phyloP scores from a whole-genome alignment of 2,797 vertebrate genomes.

The Telmatherina bonti region DNA sequence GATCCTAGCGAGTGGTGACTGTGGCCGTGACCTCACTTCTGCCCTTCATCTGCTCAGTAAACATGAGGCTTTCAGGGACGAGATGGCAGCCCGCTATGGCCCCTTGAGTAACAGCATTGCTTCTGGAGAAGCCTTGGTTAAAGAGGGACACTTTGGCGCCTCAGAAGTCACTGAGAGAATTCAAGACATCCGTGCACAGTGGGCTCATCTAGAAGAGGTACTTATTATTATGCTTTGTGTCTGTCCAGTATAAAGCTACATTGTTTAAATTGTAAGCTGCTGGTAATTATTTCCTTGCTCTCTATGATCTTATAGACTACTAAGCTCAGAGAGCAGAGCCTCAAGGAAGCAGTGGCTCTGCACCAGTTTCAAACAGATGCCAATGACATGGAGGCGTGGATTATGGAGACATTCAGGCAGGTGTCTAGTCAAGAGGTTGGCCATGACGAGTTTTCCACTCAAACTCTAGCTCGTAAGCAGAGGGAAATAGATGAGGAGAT shows the following conservation, averaged over 20 bases:
- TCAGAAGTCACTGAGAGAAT: conserved; percentile 85
- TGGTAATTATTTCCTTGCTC: conserved; percentile 3
- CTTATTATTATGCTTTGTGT: conserved; percentile 25
- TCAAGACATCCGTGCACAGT: conserved; percentile 82
- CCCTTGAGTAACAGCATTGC: conserved; percentile 89
- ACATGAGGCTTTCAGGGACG: conserved; percentile 91
- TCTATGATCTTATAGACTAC: conserved; percentile 72
- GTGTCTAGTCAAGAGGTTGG: conserved; percentile 91
- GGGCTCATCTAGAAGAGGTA: conserved; percentile 87
- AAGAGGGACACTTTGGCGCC: conserved; percentile 88
- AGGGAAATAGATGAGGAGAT: conserved; percentile 94
- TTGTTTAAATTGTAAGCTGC: background rate
- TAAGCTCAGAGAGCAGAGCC: conserved; percentile 82
- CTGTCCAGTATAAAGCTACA: background rate
- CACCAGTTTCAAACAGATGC: conserved; percentile 95
- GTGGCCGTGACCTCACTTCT: conserved; percentile 91
- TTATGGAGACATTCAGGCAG: conserved; percentile 88
- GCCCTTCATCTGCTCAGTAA: conserved; percentile 91
- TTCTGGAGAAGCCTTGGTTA: conserved; percentile 85
- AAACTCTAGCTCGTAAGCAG: conserved; percentile 91
- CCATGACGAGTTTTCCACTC: conserved; percentile 94
- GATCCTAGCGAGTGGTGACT: conserved; percentile 89
- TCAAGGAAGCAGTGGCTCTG: conserved; percentile 88
- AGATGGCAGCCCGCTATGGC: conserved; percentile 92
- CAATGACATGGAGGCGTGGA: conserved; percentile 92